Base-by-base conservation (phyloP, 1,140 invertebrate genomes). In the Charaxes varanes region DNA sequence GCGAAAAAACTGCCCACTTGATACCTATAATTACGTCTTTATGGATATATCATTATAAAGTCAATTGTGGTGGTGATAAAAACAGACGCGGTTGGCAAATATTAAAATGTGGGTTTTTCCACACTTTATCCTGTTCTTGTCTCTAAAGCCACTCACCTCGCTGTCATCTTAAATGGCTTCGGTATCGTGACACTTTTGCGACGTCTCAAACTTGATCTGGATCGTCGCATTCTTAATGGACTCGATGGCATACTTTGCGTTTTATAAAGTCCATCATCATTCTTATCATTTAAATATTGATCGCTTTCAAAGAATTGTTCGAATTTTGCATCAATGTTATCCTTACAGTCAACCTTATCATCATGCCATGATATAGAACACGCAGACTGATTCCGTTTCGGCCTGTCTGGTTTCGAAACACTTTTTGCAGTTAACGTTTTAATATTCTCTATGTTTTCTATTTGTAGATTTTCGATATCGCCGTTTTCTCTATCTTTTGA, bases 151-250 rank as follows among this genome's bases (percentile, higher is more conserved):
- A 12, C 40, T 37, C 78, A 90, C 90, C 88, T 88, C 47, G 88
- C 70, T 1, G 88, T 89, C 85, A 91, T 90, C 63, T 86, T 86
- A 71, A 91, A 91, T 8, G 90, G 88, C 54, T 89, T 88, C 0
- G 89, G 87, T 27, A 89, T 78, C 0, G 89, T 90, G 12, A 87
- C 78, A 22, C 63, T 81, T 56, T 71, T 72, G 32, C 73, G 62
- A 38, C 70, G 72, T 15, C 62, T 36, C 13, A 43, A 34, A 49
- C 36, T 65, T 23, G 56, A 82, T 41, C 41, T 43, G 10, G 44
- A 26, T 31, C 64, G 61, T 53, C 74, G 82, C 2, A 53, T 46
- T 53, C 85, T 76, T 18, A 74, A 38, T 24, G 87, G 87, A 64
- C 86, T 88, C 11, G 83, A 86, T 1, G 87, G 87, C 56, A 86